These are phyloP conservation scores for Ctenicera cuprea DNA, from an alignment of 2,888 invertebrate genomes.

Conservation along the genomic window DNA sequence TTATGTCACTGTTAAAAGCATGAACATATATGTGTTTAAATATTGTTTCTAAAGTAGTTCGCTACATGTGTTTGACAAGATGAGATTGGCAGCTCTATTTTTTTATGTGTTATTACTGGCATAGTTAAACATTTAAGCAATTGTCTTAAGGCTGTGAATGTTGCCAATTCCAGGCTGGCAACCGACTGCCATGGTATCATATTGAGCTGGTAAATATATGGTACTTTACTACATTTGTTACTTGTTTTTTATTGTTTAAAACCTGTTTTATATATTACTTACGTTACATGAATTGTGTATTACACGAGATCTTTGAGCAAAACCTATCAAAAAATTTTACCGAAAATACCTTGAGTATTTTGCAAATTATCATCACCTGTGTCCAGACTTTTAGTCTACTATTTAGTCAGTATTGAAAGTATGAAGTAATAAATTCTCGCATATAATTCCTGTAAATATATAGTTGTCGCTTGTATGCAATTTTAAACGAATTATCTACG, in stretches of 20 bases:
- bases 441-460: too few relatives aligned
- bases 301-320: too few relatives aligned
- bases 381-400: too few relatives aligned
- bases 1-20: background rate
- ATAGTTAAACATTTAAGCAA: conserved; percentile 56
- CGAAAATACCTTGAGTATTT: too few relatives aligned
- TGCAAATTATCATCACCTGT: too few relatives aligned
- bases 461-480: too few relatives aligned
- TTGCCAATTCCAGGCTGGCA: conserved; percentile 65
- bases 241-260: background rate
- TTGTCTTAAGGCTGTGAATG: conserved; percentile 66
- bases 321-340: too few relatives aligned
- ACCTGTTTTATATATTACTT: too few relatives aligned
- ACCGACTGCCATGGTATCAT: conserved; percentile 62
- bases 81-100: conserved; percentile 46
- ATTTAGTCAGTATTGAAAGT: too few relatives aligned
- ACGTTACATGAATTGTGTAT: too few relatives aligned
- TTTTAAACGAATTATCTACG: too few relatives aligned
- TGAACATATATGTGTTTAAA: background rate
- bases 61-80: conserved; percentile 23
- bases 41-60: conserved; percentile 22
- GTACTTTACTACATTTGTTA: conserved; percentile 54
- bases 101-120: conserved; percentile 34
- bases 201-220: conserved; percentile 58
- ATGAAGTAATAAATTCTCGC: too few relatives aligned